Evolutionary conservation across 2,113 vertebrate species (phyloP), one percentile per base, ranked within the genome.

Genomic region (Cricetomys ansorgei): DNA sequence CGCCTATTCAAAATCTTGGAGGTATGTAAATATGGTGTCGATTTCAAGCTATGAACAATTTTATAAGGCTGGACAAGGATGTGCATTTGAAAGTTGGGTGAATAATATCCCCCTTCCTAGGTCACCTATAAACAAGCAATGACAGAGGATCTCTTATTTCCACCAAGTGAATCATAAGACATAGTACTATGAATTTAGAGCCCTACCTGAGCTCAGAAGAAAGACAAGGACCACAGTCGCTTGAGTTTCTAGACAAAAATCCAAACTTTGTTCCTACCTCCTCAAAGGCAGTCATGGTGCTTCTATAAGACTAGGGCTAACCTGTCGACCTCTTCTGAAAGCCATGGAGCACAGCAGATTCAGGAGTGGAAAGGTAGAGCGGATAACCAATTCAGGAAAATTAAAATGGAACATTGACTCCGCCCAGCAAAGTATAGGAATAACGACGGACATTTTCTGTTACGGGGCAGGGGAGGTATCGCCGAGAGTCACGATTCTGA

Each of bases 21-120:
- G 2, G 3, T 50, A 3, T 69, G 1, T 62, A 34, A 55, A 4
- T 9, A 7, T 21, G 40, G 0, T 48, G 3, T 48, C 10, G 7
- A 37, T 59, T 50, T 65, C 43, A 64, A 91, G 43, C 1, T 75
- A 31, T 27, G 53, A 45, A 6, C 8, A 43, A 17, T 88, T 85
- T 80, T 88, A 5, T 79, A 72, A 91, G 15, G 1, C 34, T 83
- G 4, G 19, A 55, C 29, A 77, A 88, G 9, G 40, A 84, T 29
- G 34, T 69, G 1, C 7, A 21, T 16, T 17, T 45, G 65, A 34
- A 86, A n/a, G 17, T 89, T 77, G 23, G 4, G 4, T 25, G 16
- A 48, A 64, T 7, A 2, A 7, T 31, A 31, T 27, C 50, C 4
- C 7, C 29, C 12, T 67, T 91, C 34, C 55, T 76, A 23, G 1